These are phyloP conservation scores for Hippocampus mohnikei DNA, from an alignment of 2,113 vertebrate species.

Conservation along the genomic window DNA sequence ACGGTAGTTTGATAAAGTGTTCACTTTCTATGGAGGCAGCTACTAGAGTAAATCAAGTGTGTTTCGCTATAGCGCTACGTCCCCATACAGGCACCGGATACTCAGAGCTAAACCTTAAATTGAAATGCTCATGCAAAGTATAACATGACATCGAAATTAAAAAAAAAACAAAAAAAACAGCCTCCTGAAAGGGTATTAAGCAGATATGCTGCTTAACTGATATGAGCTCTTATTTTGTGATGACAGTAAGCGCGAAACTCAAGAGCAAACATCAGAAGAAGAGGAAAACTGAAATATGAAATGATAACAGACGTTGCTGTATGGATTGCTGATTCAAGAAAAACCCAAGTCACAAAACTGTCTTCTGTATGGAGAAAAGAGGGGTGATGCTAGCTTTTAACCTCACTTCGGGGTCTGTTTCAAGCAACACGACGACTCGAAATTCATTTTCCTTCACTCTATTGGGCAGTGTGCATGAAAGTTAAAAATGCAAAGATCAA, in stretches of 20 bases:
- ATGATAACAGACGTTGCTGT: neutral
- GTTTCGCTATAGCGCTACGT: neutral
- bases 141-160: neutral
- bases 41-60: neutral
- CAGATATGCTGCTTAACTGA: neutral
- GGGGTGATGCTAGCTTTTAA: neutral
- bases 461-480: too few species aligned
- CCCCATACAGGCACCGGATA: neutral
- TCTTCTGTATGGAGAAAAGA: neutral
- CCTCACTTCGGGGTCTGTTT: neutral
- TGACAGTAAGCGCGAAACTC: too few species aligned
- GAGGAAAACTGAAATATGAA: neutral
- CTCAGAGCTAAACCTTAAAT: neutral
- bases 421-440: too few species aligned
- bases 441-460: too few species aligned
- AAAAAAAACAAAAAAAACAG: neutral
- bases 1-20: neutral
- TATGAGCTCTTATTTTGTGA: too few species aligned
- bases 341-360: neutral
- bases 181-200: neutral
- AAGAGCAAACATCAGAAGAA: neutral
- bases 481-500: too few species aligned
- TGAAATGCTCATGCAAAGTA: neutral
- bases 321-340: neutral
- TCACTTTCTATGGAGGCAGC: neutral